phyloP scores from a whole-genome alignment of 1,140 invertebrate species.

The Ips typographus region DNA sequence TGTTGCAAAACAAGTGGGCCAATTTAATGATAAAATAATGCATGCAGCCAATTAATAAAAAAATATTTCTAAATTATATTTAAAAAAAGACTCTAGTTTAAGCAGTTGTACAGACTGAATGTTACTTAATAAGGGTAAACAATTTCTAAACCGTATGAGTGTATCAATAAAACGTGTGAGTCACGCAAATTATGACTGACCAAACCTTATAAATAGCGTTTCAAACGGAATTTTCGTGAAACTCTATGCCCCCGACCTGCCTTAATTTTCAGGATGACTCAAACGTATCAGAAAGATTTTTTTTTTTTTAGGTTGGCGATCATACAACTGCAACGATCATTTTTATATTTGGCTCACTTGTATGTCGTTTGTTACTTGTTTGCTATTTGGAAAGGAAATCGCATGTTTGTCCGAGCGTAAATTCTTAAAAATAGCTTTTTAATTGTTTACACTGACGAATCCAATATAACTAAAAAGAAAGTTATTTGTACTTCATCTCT shows the following conservation, averaged over 20 bases:
- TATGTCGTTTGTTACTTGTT: not conserved
- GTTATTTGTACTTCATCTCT: no score
- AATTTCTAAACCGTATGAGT: slow-evolving; percentile 6
- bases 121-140: slow-evolving; percentile 3
- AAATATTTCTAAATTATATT: no score
- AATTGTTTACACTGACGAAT: no score
- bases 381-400: no score
- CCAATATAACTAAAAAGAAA: no score
- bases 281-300: not conserved
- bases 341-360: slow-evolving; percentile 4
- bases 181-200: not conserved
- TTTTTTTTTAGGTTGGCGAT: not conserved
- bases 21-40: no score
- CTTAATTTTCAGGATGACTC: slow-evolving; percentile 5
- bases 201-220: slow-evolving; percentile 9
- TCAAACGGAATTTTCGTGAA: slow-evolving; percentile 1
- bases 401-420: no score
- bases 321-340: not conserved
- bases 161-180: slow-evolving; percentile 2
- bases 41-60: no score
- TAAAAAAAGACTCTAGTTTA: no score
- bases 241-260: slow-evolving; percentile 3
- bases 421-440: no score
- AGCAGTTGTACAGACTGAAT: not conserved
- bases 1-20: no score